A percentile compares a stretch with the other conserved stretches of the same genome.
Conservation (phyloP, 1,140 invertebrate genomes). For the Drosophila ficusphila region DNA sequence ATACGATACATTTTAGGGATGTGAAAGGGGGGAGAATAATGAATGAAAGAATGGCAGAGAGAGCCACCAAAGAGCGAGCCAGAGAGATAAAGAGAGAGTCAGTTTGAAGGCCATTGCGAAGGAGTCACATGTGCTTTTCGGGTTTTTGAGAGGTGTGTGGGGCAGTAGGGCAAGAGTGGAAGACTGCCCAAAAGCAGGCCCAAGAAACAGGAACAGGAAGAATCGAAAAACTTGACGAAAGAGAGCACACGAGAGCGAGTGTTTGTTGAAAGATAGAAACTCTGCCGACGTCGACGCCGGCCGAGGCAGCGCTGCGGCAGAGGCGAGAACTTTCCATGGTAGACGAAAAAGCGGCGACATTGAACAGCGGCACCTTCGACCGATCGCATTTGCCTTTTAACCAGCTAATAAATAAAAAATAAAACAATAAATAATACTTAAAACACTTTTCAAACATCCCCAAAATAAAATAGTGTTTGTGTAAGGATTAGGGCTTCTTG, state of each 20-base stretch:
- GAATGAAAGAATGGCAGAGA: conserved; percentile 66
- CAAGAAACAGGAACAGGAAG: conserved; percentile 76
- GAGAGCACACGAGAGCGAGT: conserved; percentile 7
- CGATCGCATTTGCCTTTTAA: conserved; percentile 59
- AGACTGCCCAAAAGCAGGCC: conserved; percentile 35
- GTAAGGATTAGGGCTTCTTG: background rate
- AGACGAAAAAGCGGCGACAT: conserved; percentile 65
- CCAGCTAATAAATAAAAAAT: conserved; percentile 1
- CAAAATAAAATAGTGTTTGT: background rate
- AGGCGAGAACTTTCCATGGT: conserved; percentile 72
- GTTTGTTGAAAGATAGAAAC: conserved; percentile 52
- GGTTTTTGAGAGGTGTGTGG: conserved; percentile 60
- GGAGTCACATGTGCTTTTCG: conserved; percentile 19
- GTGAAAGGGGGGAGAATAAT: conserved; percentile 46
- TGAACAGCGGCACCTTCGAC: conserved; percentile 77
- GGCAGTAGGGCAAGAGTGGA: conserved; percentile 70
- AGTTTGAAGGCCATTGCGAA: conserved; percentile 57
- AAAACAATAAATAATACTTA: conserved; percentile 8
- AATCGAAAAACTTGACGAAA: conserved; percentile 76
- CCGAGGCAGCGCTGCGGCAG: conserved; percentile 23
- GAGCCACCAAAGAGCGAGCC: conserved; percentile 21
- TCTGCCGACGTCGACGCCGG: conserved; percentile 23
- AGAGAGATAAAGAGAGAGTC: conserved; percentile 9
- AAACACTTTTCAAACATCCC: background rate
- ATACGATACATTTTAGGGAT: conserved; percentile 26